These are phyloP conservation scores for Eunapius fragilis DNA, from an alignment of 37 sponge, comb jelly and placozoan genomes.

Conservation along the genomic window DNA sequence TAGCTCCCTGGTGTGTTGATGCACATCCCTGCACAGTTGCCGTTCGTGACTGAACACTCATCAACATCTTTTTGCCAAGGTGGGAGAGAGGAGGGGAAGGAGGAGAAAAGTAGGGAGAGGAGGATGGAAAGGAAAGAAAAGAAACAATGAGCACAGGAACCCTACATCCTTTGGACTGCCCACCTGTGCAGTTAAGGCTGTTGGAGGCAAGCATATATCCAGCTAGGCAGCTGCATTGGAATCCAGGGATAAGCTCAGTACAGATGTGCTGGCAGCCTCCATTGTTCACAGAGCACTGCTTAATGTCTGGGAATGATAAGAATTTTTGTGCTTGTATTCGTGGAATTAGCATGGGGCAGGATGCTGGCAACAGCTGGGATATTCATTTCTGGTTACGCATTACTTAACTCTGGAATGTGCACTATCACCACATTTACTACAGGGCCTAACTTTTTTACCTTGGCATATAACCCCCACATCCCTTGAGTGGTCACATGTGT, in stretches of 20 bases:
- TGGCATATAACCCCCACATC: background rate
- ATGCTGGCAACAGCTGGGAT: background rate
- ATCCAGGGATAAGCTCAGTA: background rate
- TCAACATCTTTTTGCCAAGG: background rate
- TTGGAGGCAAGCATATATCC: background rate
- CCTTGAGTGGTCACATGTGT: background rate
- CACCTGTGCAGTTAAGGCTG: constrained; percentile 1
- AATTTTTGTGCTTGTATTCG: no score
- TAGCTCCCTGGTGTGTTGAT: background rate
- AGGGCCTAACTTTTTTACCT: no score
- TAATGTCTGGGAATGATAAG: background rate
- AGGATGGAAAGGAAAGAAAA: background rate
- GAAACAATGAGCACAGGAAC: background rate
- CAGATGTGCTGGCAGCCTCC: background rate
- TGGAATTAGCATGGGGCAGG: no score
- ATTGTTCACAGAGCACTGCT: background rate
- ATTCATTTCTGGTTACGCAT: background rate
- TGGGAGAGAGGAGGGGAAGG: no score
- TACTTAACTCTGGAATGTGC: no score
- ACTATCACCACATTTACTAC: no score
- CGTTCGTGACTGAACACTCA: background rate
- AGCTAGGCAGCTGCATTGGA: background rate
- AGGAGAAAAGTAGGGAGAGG: no score
- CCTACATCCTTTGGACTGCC: background rate
- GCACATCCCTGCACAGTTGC: background rate